Percentiles rank a stretch among this genome's conserved stretches.
phyloP scores from a whole-genome alignment of 2,888 invertebrate genomes.

The Drosophila meridiana region DNA sequence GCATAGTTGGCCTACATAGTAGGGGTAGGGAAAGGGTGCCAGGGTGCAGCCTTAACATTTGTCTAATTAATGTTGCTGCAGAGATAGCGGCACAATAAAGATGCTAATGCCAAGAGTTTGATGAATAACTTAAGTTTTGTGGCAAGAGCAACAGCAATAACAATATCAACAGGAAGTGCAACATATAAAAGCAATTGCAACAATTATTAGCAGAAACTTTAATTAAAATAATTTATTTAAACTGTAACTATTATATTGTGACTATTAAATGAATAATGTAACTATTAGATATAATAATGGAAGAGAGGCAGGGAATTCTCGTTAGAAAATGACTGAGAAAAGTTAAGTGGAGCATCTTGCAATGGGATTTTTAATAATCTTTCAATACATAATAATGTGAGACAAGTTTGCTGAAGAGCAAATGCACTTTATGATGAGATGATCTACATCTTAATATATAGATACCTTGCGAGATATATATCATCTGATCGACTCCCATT shows the following conservation, averaged over 20 bases:
- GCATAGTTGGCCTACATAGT: slow-evolving; percentile 70
- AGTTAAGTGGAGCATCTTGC: not conserved
- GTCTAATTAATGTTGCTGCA: slow-evolving; percentile 64
- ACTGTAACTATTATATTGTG: not conserved
- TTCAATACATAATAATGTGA: not conserved
- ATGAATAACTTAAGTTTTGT: slow-evolving; percentile 23
- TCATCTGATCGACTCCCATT: too few relatives aligned
- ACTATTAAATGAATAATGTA: not conserved
- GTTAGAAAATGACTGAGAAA: not conserved
- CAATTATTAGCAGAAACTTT: not conserved
- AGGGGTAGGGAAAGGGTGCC: not conserved
- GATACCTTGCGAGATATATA: too few relatives aligned
- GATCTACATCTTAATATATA: too few relatives aligned
- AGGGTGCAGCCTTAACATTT: slow-evolving; percentile 48
- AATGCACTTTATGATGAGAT: too few relatives aligned
- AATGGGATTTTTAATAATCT: not conserved
- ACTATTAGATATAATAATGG: not conserved
- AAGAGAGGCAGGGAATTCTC: not conserved
- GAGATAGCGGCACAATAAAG: slow-evolving; percentile 4
- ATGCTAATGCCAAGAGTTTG: slow-evolving; percentile 28
- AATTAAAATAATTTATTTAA: slow-evolving; percentile 6
- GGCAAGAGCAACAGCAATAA: not conserved
- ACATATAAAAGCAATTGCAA: slow-evolving; percentile 8
- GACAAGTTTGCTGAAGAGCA: too few relatives aligned
- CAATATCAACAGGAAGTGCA: slow-evolving; percentile 7